phyloP scores from a whole-genome alignment of 2,113 vertebrate species.

The Mugil cephalus region DNA sequence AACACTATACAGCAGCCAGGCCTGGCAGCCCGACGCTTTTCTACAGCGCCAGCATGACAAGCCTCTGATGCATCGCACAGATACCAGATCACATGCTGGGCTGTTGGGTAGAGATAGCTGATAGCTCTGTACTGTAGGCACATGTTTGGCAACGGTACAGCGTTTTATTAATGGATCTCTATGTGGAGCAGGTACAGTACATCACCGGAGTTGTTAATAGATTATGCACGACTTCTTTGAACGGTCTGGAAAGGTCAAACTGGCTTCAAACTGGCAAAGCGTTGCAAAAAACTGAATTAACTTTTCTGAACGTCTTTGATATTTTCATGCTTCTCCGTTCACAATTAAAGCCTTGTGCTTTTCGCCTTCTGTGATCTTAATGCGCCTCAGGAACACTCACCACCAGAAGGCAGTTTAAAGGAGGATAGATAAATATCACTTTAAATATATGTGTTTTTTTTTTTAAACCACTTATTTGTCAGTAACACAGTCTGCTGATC shows the following conservation, averaged over 20 bases:
- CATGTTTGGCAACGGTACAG: constrained; percentile 18
- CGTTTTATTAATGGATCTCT: constrained; percentile 4
- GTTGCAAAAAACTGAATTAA: background rate
- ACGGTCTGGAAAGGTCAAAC: background rate
- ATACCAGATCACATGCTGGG: constrained; percentile 61
- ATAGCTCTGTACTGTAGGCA: constrained; percentile 36
- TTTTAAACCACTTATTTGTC: background rate
- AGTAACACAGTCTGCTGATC: background rate
- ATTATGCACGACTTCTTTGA: background rate
- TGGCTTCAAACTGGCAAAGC: background rate
- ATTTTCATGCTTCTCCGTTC: background rate
- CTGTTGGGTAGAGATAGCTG: constrained; percentile 33
- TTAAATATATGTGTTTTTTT: background rate
- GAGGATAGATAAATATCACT: background rate
- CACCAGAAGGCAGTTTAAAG: background rate
- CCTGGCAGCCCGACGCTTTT: constrained; percentile 31
- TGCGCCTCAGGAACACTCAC: no score
- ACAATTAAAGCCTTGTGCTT: background rate
- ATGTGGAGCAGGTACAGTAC: background rate
- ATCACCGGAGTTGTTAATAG: background rate
- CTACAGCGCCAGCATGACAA: constrained; percentile 58
- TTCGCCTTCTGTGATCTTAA: no score
- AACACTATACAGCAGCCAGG: constrained; percentile 29
- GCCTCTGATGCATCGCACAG: constrained; percentile 49
- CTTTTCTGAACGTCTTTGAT: background rate